Conservation (phyloP, 92 coral and sea anemone genomes). For the Umimayanthus chanpuru region DNA sequence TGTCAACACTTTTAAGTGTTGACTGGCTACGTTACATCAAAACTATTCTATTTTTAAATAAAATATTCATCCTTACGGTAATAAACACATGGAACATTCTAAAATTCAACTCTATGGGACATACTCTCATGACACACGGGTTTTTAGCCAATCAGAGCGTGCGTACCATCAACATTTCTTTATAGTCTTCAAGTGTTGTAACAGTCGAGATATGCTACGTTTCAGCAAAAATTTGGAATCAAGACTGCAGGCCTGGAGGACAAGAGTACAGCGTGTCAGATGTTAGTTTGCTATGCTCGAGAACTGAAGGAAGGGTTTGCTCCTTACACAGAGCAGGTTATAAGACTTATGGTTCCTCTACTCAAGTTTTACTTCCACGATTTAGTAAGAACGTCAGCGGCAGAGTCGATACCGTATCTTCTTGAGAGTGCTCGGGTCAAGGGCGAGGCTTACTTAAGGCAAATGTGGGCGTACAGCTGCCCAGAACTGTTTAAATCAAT, state of each 20-base stretch:
- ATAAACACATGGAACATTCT: too few species aligned
- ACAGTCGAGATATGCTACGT: background rate
- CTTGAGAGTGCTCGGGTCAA: constrained; percentile 87
- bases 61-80: too few species aligned
- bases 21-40: too few species aligned
- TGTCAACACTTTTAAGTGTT: too few species aligned
- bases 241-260: constrained; percentile 98
- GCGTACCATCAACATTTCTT: too few species aligned
- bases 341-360: constrained; percentile 92
- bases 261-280: constrained; percentile 99
- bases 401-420: constrained; percentile 87
- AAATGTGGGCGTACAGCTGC: constrained; percentile 98
- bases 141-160: too few species aligned
- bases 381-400: constrained; percentile 98
- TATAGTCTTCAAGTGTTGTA: background rate
- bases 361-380: constrained; percentile 97
- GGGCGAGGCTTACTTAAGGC: constrained; percentile 92
- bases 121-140: too few species aligned
- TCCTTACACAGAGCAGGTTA: constrained; percentile 91
- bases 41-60: too few species aligned
- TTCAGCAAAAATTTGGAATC: constrained; percentile 98
- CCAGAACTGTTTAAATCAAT: constrained; percentile 90
- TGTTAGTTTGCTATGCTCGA: constrained; percentile 95
- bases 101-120: too few species aligned
- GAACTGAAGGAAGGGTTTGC: constrained; percentile 97